Conservation (phyloP, 2,113 vertebrate genomes). For the Girardinichthys multiradiatus region DNA sequence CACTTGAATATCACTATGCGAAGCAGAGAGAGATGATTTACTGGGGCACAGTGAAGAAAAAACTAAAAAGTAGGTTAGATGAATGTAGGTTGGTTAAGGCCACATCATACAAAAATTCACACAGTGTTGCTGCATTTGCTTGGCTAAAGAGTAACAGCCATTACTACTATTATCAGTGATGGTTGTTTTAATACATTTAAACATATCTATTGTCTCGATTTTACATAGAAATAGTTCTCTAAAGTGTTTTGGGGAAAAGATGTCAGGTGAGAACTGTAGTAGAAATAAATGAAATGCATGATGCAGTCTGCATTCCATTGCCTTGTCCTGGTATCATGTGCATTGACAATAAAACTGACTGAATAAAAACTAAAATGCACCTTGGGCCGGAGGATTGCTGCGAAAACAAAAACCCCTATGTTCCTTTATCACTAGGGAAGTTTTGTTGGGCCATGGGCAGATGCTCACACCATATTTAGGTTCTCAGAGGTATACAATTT, state of each 20-base stretch:
- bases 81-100: conserved; percentile 37
- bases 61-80: conserved; percentile 43
- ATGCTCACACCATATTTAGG: too few species aligned
- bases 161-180: too few species aligned
- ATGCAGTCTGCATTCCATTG: neutral
- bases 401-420: too few species aligned
- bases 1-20: neutral
- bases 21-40: neutral
- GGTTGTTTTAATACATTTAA: too few species aligned
- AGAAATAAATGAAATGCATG: neutral
- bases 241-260: neutral
- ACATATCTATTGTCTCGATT: too few species aligned
- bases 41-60: conserved; percentile 42
- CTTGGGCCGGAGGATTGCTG: too few species aligned
- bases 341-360: too few species aligned
- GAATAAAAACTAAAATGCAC: too few species aligned
- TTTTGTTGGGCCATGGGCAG: too few species aligned
- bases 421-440: too few species aligned
- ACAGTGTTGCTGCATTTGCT: neutral
- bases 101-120: conserved; percentile 21
- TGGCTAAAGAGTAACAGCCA: neutral
- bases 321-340: too few species aligned
- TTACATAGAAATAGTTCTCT: neutral
- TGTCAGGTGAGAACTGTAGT: neutral
- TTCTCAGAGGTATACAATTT: too few species aligned